A percentile compares a stretch with the other conserved stretches of the same genome.
These are phyloP conservation scores for Drosophila asahinai DNA, from an alignment of 1,140 invertebrate genomes.

Conservation along the genomic window DNA sequence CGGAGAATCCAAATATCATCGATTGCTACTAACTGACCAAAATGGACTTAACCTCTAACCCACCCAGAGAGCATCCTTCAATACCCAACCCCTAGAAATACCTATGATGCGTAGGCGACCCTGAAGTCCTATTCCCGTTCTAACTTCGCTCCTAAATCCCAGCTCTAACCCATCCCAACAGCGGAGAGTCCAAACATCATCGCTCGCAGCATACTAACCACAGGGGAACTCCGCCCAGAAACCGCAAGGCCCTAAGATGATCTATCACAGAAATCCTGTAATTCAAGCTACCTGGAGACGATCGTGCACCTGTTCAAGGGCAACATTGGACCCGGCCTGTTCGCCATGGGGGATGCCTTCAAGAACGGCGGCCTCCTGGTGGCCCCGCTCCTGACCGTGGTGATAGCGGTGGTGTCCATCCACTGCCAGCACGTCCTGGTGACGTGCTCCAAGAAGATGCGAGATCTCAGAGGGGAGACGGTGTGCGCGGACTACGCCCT, in stretches of 20 bases:
- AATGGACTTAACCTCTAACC: neutral
- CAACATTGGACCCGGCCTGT: slow-evolving; percentile 91
- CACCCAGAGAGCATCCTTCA: neutral
- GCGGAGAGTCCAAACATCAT: neutral
- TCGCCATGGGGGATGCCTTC: slow-evolving; percentile 92
- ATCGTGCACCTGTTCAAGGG: slow-evolving; percentile 91
- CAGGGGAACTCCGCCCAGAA: neutral
- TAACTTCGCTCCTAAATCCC: neutral
- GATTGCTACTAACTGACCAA: neutral
- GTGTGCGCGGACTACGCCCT: slow-evolving; percentile 90
- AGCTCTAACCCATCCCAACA: neutral
- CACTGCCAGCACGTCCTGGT: slow-evolving; percentile 91
- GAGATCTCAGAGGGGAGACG: slow-evolving; percentile 85
- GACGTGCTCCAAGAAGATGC: slow-evolving; percentile 89
- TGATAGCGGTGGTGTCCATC: slow-evolving; percentile 90
- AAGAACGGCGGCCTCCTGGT: slow-evolving; percentile 90
- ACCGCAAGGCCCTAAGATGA: slow-evolving; percentile 1
- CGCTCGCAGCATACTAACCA: slow-evolving; percentile 4
- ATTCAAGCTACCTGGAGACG: slow-evolving; percentile 87
- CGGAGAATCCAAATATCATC: neutral
- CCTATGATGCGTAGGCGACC: neutral
- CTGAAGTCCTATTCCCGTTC: neutral
- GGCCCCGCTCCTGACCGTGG: slow-evolving; percentile 88
- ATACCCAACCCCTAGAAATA: neutral
- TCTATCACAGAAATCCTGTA: neutral